Conservation (phyloP, 2,888 invertebrate genomes). For the Melanostoma scalare region DNA sequence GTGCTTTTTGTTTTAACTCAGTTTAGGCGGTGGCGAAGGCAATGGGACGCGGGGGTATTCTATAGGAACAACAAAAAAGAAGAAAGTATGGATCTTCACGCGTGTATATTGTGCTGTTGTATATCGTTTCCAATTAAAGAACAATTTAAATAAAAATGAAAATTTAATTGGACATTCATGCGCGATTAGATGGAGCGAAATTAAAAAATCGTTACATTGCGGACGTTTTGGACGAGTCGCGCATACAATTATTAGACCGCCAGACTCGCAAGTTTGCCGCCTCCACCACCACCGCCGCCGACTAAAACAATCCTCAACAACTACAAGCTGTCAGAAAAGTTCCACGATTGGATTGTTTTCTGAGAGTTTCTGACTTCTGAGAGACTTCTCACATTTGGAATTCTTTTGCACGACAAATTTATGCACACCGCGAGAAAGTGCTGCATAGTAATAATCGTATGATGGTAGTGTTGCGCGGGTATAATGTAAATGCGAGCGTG, state of each 20-base stretch:
- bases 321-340: slow-evolving; percentile 60
- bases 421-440: slow-evolving; percentile 21
- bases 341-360: slow-evolving; percentile 40
- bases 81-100: too few species aligned
- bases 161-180: slow-evolving; percentile 72
- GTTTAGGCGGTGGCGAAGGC: too few species aligned
- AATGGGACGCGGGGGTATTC: too few species aligned
- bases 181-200: slow-evolving; percentile 73
- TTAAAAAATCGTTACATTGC: slow-evolving; percentile 72
- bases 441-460: neutral
- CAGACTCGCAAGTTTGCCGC: slow-evolving; percentile 14
- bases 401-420: slow-evolving; percentile 59
- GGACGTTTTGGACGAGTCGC: slow-evolving; percentile 71
- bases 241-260: slow-evolving; percentile 73
- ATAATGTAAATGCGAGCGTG: slow-evolving; percentile 26
- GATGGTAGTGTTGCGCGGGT: neutral
- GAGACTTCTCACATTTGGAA: slow-evolving; percentile 61
- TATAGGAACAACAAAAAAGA: slow-evolving; percentile 10
- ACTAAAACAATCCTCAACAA: neutral
- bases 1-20: neutral
- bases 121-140: slow-evolving; percentile 67
- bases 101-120: neutral
- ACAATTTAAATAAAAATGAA: slow-evolving; percentile 71
- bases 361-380: slow-evolving; percentile 29
- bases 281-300: neutral